Base-by-base conservation (phyloP, 1,140 invertebrate genomes). In the Hydropsyche tenuis region DNA sequence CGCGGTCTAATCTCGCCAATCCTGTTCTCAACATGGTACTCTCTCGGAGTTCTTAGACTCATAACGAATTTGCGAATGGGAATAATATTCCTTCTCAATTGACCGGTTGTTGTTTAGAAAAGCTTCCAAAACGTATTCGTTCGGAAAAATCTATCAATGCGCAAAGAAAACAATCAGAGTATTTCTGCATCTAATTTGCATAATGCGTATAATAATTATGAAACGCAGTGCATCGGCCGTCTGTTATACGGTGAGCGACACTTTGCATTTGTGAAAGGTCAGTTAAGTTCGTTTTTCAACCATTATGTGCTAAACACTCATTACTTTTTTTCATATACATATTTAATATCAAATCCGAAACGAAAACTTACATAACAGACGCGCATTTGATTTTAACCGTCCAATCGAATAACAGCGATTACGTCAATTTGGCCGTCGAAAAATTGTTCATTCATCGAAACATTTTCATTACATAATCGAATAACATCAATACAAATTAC, bases 201-300 rank as follows among this genome's bases (percentile, higher is more conserved):
- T 37, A 37, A 37, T 37, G 30, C 30, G 30, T 37, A 37, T 9
- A 60, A 60, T 60, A 22, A 60, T 60, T 53, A 53, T 53, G 56
- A 60, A 60, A 60, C 56, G 9, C 48, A 20, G 20, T 7, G 5
- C 48, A 20, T 60, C 56, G 56, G 22, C 20, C 22, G 56, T 22
- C 9, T 14, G 9, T 27, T 60, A 23, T 20, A 60, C 23, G 18
- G 23, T 4, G 56, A 7, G 16, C 56, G 20, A 22, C 12, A 60
- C 22, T 60, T 60, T n/a, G 18, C 22, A 60, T 60, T 60, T 60
- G 56, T 20, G 56, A 60, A 60, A 60, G 56, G 56, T 60, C 56
- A 60, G 56, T 60, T 60, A 60, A 23, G 56, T 60, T 60, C 56
- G 23, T 23, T 7, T 60, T 60, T 23, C 30, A 9, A 9, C 30